phyloP scores from a whole-genome alignment of 2,113 vertebrate species.

The Xiphorhynchus elegans region DNA sequence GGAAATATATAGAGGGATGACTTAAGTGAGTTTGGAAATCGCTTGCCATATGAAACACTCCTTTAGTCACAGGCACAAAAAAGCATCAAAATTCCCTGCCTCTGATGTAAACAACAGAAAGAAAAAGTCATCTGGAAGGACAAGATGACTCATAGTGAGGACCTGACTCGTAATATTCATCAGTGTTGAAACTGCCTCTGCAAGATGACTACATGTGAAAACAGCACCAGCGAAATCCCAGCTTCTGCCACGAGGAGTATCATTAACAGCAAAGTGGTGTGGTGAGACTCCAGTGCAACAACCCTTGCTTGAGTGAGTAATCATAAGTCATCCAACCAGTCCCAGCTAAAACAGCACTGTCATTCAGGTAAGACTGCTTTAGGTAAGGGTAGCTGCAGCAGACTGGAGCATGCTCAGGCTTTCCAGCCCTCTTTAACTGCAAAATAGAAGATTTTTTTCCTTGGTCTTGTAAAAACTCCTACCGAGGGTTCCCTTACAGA shows the following conservation, averaged over 20 bases:
- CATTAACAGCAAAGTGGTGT: background rate
- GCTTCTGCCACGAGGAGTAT: conserved; percentile 7
- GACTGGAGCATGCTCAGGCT: background rate
- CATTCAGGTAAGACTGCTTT: conserved; percentile 32
- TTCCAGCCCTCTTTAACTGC: background rate
- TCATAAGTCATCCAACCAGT: background rate
- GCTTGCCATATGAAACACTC: conserved; percentile 5
- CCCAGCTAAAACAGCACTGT: conserved; percentile 3
- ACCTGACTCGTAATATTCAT: conserved; percentile 51
- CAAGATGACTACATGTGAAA: conserved; percentile 52
- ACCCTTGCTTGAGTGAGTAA: conserved; percentile 11
- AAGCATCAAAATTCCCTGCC: conserved; percentile 50
- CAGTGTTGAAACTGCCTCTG: conserved; percentile 49
- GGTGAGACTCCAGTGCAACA: conserved; percentile 21
- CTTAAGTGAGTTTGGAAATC: conserved; percentile 51
- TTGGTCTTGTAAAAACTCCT: background rate
- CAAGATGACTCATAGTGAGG: conserved; percentile 48
- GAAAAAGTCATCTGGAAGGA: conserved; percentile 66
- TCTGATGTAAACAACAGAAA: conserved; percentile 66
- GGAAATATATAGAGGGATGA: conserved; percentile 8
- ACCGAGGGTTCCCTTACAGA: background rate
- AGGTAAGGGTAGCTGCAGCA: background rate
- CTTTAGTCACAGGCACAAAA: conserved; percentile 44
- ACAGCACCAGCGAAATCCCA: conserved; percentile 27
- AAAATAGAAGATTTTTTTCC: background rate